Evolutionary conservation across 2,888 invertebrate species (phyloP).

Genomic region (Drosophila niveifrons): DNA sequence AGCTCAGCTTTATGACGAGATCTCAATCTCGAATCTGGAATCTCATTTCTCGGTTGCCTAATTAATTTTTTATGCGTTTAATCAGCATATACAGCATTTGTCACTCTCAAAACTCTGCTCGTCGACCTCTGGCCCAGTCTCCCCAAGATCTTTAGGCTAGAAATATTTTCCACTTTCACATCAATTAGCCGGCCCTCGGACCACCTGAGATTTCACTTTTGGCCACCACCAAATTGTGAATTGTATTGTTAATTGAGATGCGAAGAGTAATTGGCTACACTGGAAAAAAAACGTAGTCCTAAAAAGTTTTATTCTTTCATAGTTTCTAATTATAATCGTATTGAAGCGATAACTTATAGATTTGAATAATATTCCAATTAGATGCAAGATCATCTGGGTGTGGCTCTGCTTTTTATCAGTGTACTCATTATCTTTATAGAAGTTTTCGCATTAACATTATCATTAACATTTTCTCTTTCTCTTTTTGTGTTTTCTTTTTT

Average conservation of each 20-base stretch:
- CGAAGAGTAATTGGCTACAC: not conserved
- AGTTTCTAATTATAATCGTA: not conserved
- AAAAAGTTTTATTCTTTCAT: not conserved
- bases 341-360: not conserved
- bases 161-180: conserved; percentile 68
- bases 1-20: conserved; percentile 25
- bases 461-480: conserved; percentile 26
- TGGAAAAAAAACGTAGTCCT: not conserved
- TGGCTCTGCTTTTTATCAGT: not conserved
- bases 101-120: conserved; percentile 24
- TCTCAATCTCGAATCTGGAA: conserved; percentile 29
- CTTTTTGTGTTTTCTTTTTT: conserved; percentile 25
- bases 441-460: conserved; percentile 32
- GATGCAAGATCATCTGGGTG: not conserved
- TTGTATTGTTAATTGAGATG: conserved; percentile 46
- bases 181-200: conserved; percentile 40
- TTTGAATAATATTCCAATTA: not conserved
- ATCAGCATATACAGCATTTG: conserved; percentile 49
- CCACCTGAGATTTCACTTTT: conserved; percentile 31
- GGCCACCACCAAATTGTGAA: conserved; percentile 15
- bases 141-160: not conserved
- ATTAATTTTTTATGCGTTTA: conserved; percentile 43
- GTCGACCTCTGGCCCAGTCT: not conserved
- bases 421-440: conserved; percentile 7
- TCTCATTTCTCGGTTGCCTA: conserved; percentile 14